Evolutionary conservation across 2,888 invertebrate species (phyloP).

Genomic region (Oxyscelio sp.): DNA sequence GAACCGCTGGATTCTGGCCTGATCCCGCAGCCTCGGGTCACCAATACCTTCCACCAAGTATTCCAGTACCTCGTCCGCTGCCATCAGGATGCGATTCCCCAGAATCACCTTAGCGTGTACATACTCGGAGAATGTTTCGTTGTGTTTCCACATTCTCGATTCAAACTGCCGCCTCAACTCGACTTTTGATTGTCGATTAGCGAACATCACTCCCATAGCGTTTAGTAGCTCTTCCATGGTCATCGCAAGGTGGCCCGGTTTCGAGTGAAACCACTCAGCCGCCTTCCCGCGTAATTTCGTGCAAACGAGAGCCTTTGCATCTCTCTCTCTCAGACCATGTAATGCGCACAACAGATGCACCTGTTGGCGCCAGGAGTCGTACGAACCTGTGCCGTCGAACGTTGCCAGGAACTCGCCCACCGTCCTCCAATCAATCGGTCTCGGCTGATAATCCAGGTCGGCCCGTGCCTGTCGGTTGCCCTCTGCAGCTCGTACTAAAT

Average conservation of each 20-base stretch:
- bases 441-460: neutral
- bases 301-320: slow-evolving; percentile 5
- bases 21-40: neutral
- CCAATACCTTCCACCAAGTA: slow-evolving; percentile 19
- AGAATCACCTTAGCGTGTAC: slow-evolving; percentile 6
- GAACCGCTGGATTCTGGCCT: slow-evolving; percentile 22
- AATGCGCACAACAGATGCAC: slow-evolving; percentile 3
- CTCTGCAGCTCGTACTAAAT: neutral
- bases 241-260: neutral
- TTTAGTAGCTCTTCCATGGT: neutral
- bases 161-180: slow-evolving; percentile 22
- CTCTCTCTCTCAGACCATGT: neutral
- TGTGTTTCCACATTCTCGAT: neutral
- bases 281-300: slow-evolving; percentile 6
- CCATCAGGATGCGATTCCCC: neutral
- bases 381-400: slow-evolving; percentile 15
- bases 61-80: neutral
- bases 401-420: slow-evolving; percentile 1
- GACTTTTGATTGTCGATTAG: neutral
- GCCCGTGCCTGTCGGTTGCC: neutral
- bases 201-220: neutral
- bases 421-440: neutral
- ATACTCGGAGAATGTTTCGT: neutral
- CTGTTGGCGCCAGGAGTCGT: slow-evolving; percentile 3
- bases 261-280: too few species aligned